Evolutionary conservation across 1,140 invertebrate genomes (phyloP).

Genomic region (Arctopsyche grandis): DNA sequence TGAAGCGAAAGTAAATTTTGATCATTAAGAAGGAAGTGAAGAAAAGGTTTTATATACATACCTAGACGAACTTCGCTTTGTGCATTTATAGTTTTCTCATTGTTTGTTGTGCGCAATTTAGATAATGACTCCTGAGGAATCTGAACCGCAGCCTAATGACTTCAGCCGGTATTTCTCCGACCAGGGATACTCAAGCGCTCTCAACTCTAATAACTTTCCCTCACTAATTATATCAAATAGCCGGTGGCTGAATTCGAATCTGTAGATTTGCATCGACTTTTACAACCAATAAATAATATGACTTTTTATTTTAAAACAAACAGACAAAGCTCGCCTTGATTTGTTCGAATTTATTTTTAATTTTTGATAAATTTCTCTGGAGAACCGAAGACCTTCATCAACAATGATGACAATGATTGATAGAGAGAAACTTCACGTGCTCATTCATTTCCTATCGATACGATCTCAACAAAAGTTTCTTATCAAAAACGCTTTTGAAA

Average conservation of each 20-base stretch:
- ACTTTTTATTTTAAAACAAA: neutral
- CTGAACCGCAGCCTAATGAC: slow-evolving; percentile 18
- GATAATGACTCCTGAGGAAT: slow-evolving; percentile 39
- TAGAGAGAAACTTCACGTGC: neutral
- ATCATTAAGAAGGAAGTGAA: too few relatives aligned
- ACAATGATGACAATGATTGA: slow-evolving; percentile 4
- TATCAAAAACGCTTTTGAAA: neutral
- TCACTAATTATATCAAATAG: neutral
- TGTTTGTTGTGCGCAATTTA: slow-evolving; percentile 26
- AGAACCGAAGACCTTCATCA: neutral
- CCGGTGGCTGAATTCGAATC: neutral
- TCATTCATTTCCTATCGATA: neutral
- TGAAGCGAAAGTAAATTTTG: too few relatives aligned
- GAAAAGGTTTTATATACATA: too few relatives aligned
- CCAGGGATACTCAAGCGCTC: neutral
- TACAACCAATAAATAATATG: neutral
- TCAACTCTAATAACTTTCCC: neutral
- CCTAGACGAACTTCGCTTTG: neutral
- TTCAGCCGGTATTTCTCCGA: neutral
- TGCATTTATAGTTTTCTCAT: slow-evolving; percentile 17
- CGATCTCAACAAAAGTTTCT: neutral
- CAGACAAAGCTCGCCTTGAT: neutral
- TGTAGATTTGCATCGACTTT: neutral
- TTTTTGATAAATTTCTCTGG: too few relatives aligned
- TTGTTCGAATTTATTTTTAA: neutral